Evolutionary conservation across 1,140 invertebrate genomes (phyloP).

Genomic region (Alviniconcha marisindica): DNA sequence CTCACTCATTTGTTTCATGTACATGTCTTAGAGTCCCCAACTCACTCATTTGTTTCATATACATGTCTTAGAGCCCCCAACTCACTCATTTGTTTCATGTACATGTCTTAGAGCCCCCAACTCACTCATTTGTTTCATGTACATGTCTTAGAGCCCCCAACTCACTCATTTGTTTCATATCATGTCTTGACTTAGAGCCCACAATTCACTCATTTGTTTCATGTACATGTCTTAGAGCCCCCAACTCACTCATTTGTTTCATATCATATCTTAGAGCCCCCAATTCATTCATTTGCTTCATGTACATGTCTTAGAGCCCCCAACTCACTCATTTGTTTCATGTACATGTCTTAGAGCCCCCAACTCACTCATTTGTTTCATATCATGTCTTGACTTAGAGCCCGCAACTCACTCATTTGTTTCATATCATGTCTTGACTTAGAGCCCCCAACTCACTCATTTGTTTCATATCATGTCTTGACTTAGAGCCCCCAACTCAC

Average conservation of each 20-base stretch:
- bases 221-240: slow-evolving; percentile 74
- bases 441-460: slow-evolving; percentile 50
- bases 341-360: background rate
- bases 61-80: too few relatives aligned
- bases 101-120: background rate
- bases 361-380: slow-evolving; percentile 61
- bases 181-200: background rate
- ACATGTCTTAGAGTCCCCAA: background rate
- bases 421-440: background rate
- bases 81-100: background rate
- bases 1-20: background rate
- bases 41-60: slow-evolving; percentile 65
- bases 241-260: background rate
- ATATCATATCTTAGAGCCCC: background rate
- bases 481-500: too few relatives aligned
- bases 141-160: too few relatives aligned
- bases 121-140: slow-evolving; percentile 65
- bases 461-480: slow-evolving; percentile 69
- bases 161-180: background rate
- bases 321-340: background rate
- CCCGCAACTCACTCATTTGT: background rate
- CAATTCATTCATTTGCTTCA: slow-evolving; percentile 61
- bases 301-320: slow-evolving; percentile 73
- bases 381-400: slow-evolving; percentile 72
- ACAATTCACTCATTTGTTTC: slow-evolving; percentile 58